phyloP scores from a whole-genome alignment of 2,797 vertebrate genomes.

The Huso huso region DNA sequence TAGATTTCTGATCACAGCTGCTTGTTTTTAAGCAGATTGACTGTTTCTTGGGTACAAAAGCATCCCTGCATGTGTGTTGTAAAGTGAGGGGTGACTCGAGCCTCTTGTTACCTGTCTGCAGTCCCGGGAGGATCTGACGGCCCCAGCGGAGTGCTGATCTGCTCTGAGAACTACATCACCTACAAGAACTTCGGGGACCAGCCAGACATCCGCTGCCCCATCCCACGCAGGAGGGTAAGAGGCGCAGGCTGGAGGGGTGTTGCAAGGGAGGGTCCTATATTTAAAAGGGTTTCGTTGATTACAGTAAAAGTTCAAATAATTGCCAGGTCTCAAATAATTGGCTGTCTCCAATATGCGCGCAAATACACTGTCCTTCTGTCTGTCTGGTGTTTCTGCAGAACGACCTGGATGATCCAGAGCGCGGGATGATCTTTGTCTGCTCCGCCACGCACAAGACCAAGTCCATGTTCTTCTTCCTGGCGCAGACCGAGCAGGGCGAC shows the following conservation, averaged over 20 bases:
- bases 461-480: slow-evolving; percentile 98
- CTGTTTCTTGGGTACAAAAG: too few species aligned
- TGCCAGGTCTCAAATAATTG: too few species aligned
- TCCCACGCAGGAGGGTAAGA: slow-evolving; percentile 89
- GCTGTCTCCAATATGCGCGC: too few species aligned
- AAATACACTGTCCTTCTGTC: not conserved
- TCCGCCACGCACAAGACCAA: slow-evolving; percentile 98
- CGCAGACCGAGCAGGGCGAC: slow-evolving; percentile 96
- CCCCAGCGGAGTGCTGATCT: slow-evolving; percentile 93
- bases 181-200: slow-evolving; percentile 98
- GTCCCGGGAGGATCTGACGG: slow-evolving; percentile 96
- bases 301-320: too few species aligned
- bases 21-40: too few species aligned
- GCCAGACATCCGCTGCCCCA: slow-evolving; percentile 95
- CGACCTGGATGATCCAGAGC: slow-evolving; percentile 93
- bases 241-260: not conserved
- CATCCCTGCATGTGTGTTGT: too few species aligned
- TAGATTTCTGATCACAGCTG: too few species aligned
- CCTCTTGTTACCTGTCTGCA: slow-evolving; percentile 33
- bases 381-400: slow-evolving; percentile 56
- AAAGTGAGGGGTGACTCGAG: not conserved
- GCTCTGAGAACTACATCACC: slow-evolving; percentile 97
- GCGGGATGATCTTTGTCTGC: slow-evolving; percentile 98
- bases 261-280: slow-evolving; percentile 15
- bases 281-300: too few species aligned